These are phyloP conservation scores for Drosophila neocordata DNA, from an alignment of 1,140 invertebrate species.

Conservation along the genomic window DNA sequence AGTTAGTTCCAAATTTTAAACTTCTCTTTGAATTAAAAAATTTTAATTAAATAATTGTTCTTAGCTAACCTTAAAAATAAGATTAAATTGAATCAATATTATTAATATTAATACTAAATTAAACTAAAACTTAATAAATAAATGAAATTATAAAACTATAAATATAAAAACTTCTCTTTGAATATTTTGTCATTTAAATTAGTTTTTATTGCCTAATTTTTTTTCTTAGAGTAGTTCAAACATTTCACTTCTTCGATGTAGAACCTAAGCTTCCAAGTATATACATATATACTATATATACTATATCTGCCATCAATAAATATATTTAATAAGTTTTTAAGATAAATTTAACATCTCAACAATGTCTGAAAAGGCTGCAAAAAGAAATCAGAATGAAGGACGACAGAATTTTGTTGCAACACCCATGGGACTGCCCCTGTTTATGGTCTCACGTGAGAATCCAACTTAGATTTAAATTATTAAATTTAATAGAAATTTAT, in stretches of 20 bases:
- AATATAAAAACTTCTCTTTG: not conserved
- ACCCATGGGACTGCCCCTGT: conserved; percentile 64
- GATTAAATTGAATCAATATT: too few relatives aligned
- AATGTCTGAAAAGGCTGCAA: conserved; percentile 30
- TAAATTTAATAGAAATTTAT: too few relatives aligned
- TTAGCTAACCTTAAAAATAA: too few relatives aligned
- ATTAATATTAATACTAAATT: too few relatives aligned
- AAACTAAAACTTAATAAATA: too few relatives aligned
- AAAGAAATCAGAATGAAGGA: conserved; percentile 47
- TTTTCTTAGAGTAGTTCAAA: not conserved
- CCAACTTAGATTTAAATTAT: too few relatives aligned
- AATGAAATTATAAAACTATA: too few relatives aligned
- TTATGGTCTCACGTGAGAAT: conserved; percentile 62
- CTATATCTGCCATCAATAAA: not conserved
- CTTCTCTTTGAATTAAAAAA: too few relatives aligned
- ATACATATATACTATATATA: too few relatives aligned
- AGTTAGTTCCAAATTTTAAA: too few relatives aligned
- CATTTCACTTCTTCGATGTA: not conserved
- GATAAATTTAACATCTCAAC: not conserved
- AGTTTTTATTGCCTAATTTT: not conserved
- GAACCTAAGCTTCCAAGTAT: not conserved
- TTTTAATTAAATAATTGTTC: too few relatives aligned
- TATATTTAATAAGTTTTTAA: not conserved
- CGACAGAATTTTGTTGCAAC: conserved; percentile 62
- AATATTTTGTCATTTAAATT: not conserved